These are phyloP conservation scores for Nomada hirtipes DNA, from an alignment of 2,888 invertebrate genomes.

Conservation along the genomic window DNA sequence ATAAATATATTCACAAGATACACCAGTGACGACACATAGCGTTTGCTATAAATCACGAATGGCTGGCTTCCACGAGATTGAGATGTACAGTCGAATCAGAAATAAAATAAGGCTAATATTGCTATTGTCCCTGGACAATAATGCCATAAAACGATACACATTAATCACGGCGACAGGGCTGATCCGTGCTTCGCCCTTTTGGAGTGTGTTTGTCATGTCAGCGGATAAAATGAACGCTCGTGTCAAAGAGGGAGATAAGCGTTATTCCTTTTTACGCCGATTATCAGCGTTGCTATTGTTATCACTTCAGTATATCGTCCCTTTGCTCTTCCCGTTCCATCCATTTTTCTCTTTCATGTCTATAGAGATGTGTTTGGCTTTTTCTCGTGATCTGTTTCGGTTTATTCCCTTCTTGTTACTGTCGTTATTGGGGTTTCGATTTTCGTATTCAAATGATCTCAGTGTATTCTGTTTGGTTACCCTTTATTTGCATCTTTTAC, in stretches of 20 bases:
- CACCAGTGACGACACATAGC: too few species aligned
- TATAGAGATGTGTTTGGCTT: too few species aligned
- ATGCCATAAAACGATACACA: slow-evolving; percentile 23
- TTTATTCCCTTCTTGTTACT: too few species aligned
- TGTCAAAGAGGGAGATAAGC: slow-evolving; percentile 22
- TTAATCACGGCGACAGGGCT: slow-evolving; percentile 49
- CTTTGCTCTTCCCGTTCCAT: too few species aligned
- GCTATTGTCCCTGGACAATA: slow-evolving; percentile 1
- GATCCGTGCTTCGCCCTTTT: slow-evolving; percentile 25
- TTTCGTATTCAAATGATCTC: too few species aligned
- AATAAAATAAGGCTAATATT: not conserved
- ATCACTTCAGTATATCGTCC: slow-evolving; percentile 6
- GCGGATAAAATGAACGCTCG: slow-evolving; percentile 21
- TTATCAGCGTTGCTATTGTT: slow-evolving; percentile 24
- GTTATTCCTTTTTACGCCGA: slow-evolving; percentile 5
- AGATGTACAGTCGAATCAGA: not conserved
- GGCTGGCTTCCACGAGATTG: not conserved
- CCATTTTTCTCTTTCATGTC: too few species aligned
- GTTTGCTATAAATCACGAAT: not conserved
- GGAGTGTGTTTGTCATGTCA: slow-evolving; percentile 25
- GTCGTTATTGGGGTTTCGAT: too few species aligned
- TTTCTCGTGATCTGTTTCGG: too few species aligned
- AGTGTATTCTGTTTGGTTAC: too few species aligned
- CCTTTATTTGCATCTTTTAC: too few species aligned
- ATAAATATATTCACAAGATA: too few species aligned